These are phyloP conservation scores for Brachionus manjavacas DNA, from an alignment of 1,140 invertebrate genomes.

Conservation along the genomic window DNA sequence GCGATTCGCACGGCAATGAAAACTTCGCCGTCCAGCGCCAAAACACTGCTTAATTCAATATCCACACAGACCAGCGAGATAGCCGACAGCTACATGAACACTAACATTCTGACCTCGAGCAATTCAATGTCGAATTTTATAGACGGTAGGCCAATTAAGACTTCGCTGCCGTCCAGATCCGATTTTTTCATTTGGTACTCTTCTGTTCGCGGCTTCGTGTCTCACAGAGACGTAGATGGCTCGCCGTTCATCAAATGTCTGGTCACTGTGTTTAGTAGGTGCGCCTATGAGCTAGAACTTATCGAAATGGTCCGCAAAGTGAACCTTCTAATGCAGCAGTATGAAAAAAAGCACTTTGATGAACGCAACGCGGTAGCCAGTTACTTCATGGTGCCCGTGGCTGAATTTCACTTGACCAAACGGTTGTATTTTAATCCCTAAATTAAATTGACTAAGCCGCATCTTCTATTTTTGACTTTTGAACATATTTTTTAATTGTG, in stretches of 20 bases:
- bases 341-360: constrained; percentile 39
- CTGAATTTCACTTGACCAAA: constrained; percentile 37
- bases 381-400: constrained; percentile 40
- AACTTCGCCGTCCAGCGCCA: background rate
- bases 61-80: background rate
- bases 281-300: constrained; percentile 17
- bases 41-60: background rate
- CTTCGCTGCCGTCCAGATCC: background rate
- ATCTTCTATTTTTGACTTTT: background rate
- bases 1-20: constrained; percentile 2
- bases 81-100: background rate
- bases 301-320: constrained; percentile 41
- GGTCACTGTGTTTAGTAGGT: constrained; percentile 32
- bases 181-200: constrained; percentile 43
- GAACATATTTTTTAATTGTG: background rate
- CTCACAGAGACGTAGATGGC: constrained; percentile 10
- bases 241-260: constrained; percentile 36
- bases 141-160: background rate
- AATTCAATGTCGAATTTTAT: constrained; percentile 35
- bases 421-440: constrained; percentile 37
- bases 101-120: background rate
- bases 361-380: constrained; percentile 34
- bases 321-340: constrained; percentile 37
- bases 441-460: background rate
- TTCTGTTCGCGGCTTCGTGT: constrained; percentile 28